phyloP scores from a whole-genome alignment of 2,797 vertebrate species.

The Xiphorhynchus erythropygius region DNA sequence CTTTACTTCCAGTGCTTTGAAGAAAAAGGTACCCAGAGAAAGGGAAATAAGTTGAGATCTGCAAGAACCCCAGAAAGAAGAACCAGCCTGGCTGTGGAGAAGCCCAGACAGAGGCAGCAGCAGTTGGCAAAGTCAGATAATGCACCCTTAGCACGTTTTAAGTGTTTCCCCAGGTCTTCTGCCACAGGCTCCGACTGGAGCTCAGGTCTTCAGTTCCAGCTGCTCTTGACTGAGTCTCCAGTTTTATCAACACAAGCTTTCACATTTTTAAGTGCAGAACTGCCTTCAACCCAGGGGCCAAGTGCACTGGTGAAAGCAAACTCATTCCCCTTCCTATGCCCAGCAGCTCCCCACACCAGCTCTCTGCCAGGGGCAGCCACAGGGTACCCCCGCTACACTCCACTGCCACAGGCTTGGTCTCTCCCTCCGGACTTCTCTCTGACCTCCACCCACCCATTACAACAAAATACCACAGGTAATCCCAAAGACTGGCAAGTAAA shows the following conservation, averaged over 20 bases:
- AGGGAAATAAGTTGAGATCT: not conserved
- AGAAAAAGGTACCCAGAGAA: not conserved
- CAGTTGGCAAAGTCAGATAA: not conserved
- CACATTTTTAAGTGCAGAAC: not conserved
- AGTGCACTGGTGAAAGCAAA: not conserved
- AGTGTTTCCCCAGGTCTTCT: not conserved
- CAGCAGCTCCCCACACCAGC: not conserved
- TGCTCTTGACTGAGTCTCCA: not conserved
- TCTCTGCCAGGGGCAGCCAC: not conserved
- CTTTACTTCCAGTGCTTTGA: not conserved
- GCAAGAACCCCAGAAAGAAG: not conserved
- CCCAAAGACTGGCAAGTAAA: not conserved
- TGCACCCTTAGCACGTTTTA: accelerated
- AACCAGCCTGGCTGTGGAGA: not conserved
- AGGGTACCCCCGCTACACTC: accelerated
- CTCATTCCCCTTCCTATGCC: not conserved
- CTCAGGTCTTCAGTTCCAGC: not conserved
- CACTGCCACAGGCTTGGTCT: not conserved
- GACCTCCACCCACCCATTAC: not conserved
- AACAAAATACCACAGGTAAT: not conserved
- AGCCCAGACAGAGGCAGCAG: not conserved
- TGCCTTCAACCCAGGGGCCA: not conserved
- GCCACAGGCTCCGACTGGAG: not conserved
- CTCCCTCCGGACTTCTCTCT: not conserved
- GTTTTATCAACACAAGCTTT: not conserved